These are phyloP conservation scores for Leptoteleia sp. DNA, from an alignment of 1,140 invertebrate species.

Conservation along the genomic window DNA sequence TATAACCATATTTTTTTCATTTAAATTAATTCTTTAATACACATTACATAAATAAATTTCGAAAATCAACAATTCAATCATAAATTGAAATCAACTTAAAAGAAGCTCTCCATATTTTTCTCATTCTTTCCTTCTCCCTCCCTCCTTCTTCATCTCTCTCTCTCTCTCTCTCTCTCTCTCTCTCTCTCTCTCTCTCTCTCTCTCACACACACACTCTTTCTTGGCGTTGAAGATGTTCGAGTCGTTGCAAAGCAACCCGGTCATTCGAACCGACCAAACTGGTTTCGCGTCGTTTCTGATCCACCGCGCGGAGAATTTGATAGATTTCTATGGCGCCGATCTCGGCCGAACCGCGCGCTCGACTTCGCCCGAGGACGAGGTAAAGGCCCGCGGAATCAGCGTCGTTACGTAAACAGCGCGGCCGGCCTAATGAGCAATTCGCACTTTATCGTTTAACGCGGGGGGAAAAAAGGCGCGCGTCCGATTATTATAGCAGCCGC, in stretches of 20 bases:
- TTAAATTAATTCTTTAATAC: no score
- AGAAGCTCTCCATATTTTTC: no score
- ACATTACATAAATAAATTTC: no score
- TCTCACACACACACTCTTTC: no score
- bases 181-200: no score
- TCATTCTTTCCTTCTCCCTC: no score
- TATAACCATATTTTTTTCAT: no score
- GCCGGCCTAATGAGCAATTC: constrained; percentile 50
- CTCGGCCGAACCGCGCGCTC: constrained; percentile 51
- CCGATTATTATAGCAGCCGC: constrained; percentile 23
- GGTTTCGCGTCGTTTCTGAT: constrained; percentile 79
- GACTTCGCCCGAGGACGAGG: constrained; percentile 54
- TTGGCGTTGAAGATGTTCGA: constrained; percentile 45
- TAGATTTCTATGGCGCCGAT: constrained; percentile 77
- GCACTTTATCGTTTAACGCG: constrained; percentile 46
- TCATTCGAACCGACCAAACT: constrained; percentile 79
- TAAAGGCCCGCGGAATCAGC: constrained; percentile 33
- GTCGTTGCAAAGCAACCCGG: constrained; percentile 71
- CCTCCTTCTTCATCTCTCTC: no score
- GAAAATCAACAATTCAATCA: constrained; percentile 23
- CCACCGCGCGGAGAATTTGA: constrained; percentile 77
- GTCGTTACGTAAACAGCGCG: constrained; percentile 56
- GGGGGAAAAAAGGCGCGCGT: constrained; percentile 22
- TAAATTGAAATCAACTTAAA: no score
- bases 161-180: no score